Base-by-base conservation (phyloP, 2,797 vertebrate genomes). In the Argentina silus region DNA sequence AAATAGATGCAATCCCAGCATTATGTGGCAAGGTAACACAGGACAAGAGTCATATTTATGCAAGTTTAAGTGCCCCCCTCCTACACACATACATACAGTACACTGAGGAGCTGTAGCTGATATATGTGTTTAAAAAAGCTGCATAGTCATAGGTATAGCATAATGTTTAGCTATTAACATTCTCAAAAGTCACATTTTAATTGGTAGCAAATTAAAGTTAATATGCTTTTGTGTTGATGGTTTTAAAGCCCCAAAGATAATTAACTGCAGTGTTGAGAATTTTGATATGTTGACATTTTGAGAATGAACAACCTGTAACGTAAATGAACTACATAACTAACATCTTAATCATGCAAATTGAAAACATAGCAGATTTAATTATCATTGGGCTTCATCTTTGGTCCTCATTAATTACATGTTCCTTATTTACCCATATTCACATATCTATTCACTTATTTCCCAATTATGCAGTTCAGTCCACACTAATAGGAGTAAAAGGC, bases 231-330 rank as follows among this genome's bases (percentile, higher is more conserved):
- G 86, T 87, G 72, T 84, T 91, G 91, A 92, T 91, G 86, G 86
- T 91, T 91, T 91, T 90, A 90, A 93, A 87, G 81, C 88, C 88
- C 83, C 88, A 85, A 85, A 88, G 90, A 93, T 93, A 93, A 94
- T 93, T 89, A 92, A 93, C 90, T 88, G 87, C 73, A 90, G 88
- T 89, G 88, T 85, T 82, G 90, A 87, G 91, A 92, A 91, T 93
- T 90, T 83, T 91, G 92, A 94, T 93, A 90, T 91, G 91, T 91
- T 94, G 93, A 93, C 93, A 94, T 94, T 94, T 94, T 88, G 77
- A 89, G 87, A 93, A 92, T 82, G 90, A 93, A 90, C 91, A 92
- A 90, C 88, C 87, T 92, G 91, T 89, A 90, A 90, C 78, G 47
- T 83, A 84, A 81, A 85, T 78, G 77, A 85, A 89, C 89, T 85